These are phyloP conservation scores for Spisula subtruncata DNA, from an alignment of 2,888 invertebrate species.

Conservation along the genomic window DNA sequence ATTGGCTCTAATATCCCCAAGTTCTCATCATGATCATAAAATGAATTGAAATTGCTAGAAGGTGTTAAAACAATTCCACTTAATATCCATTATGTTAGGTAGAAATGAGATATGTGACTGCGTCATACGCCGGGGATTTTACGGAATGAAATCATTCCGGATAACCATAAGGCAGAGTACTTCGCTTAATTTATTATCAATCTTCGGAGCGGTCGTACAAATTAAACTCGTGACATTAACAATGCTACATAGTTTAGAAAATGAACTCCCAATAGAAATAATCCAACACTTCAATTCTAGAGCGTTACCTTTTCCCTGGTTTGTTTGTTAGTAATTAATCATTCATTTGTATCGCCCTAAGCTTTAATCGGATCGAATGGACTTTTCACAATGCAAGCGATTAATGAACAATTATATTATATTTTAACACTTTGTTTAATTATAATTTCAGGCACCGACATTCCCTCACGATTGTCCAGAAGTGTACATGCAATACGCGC, in stretches of 20 bases:
- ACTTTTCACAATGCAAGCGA: not conserved
- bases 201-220: not conserved
- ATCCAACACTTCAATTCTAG: not conserved
- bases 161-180: not conserved
- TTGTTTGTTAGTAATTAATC: not conserved
- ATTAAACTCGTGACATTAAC: conserved; percentile 18
- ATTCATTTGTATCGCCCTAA: not conserved
- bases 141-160: not conserved
- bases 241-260: not conserved
- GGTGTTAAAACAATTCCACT: not conserved
- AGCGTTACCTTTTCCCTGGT: conserved; percentile 14
- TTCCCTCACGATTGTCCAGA: not conserved
- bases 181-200: not conserved
- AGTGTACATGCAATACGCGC: conserved; percentile 39
- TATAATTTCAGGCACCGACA: conserved; percentile 27
- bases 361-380: not conserved
- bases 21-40: not conserved
- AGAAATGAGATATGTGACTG: not conserved
- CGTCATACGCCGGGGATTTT: not conserved
- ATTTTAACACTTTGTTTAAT: not conserved
- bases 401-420: not conserved
- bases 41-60: conserved; percentile 11
- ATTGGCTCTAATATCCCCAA: not conserved
- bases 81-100: conserved; percentile 3
- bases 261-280: not conserved